These are phyloP conservation scores for Cataglyphis livida DNA, from an alignment of 2,888 invertebrate genomes.

Conservation along the genomic window DNA sequence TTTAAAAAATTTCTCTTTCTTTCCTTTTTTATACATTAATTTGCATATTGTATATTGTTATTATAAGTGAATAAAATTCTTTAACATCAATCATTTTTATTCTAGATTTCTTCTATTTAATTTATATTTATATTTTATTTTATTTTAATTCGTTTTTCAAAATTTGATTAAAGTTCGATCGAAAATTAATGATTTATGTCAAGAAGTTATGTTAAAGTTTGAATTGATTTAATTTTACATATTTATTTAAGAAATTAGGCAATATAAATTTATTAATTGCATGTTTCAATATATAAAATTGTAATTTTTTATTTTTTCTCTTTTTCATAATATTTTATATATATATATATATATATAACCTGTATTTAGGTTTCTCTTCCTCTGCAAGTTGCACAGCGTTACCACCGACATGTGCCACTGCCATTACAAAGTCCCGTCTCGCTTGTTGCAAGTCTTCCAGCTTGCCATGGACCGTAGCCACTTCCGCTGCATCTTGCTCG, in stretches of 20 bases:
- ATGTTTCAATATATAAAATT: not conserved
- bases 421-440: conserved; percentile 81
- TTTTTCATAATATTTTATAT: not conserved
- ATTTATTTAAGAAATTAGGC: too few species aligned
- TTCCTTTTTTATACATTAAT: not conserved
- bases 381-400: conserved; percentile 73
- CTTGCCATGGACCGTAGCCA: conserved; percentile 72
- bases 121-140: not conserved
- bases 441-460: conserved; percentile 79
- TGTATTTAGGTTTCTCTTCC: conserved; percentile 36
- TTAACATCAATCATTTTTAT: not conserved
- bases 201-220: too few species aligned
- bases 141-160: not conserved
- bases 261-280: not conserved
- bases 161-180: not conserved
- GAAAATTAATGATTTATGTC: not conserved
- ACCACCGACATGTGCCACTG: conserved; percentile 78
- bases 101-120: not conserved
- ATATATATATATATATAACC: too few species aligned
- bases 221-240: too few species aligned
- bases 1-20: not conserved
- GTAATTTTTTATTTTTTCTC: not conserved
- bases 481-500: conserved; percentile 78
- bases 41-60: not conserved
- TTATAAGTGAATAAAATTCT: not conserved